phyloP scores from a whole-genome alignment of 2,797 vertebrate species.

The Silurus lanzhouensis region DNA sequence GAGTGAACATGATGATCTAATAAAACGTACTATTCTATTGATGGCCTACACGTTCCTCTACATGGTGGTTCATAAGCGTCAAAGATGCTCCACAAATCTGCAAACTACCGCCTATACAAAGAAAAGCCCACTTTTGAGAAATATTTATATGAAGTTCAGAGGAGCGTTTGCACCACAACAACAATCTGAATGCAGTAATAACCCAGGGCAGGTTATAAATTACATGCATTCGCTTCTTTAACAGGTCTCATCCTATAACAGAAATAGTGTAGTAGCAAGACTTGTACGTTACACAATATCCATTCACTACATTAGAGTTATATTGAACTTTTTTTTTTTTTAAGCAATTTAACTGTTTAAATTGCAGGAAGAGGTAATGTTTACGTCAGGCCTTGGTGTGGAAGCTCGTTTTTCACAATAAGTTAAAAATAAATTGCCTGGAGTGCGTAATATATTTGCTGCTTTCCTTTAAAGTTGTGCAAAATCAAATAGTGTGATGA shows the following conservation, averaged over 20 bases:
- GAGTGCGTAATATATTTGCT: neutral
- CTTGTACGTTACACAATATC: neutral
- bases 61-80: neutral
- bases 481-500: constrained; percentile 1
- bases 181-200: neutral
- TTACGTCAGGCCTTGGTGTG: constrained; percentile 3
- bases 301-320: neutral
- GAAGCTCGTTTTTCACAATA: neutral
- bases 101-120: neutral
- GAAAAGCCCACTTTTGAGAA: neutral
- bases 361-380: constrained; percentile 5
- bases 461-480: neutral
- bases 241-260: neutral
- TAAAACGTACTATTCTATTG: neutral
- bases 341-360: neutral
- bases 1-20: neutral
- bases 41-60: neutral
- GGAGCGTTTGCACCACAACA: neutral
- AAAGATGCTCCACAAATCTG: neutral
- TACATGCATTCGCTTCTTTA: neutral
- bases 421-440: neutral
- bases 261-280: neutral
- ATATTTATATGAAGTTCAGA: neutral
- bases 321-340: neutral
- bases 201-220: neutral